Conservation (phyloP, 1,140 invertebrate genomes). For the Nasonia giraulti region DNA sequence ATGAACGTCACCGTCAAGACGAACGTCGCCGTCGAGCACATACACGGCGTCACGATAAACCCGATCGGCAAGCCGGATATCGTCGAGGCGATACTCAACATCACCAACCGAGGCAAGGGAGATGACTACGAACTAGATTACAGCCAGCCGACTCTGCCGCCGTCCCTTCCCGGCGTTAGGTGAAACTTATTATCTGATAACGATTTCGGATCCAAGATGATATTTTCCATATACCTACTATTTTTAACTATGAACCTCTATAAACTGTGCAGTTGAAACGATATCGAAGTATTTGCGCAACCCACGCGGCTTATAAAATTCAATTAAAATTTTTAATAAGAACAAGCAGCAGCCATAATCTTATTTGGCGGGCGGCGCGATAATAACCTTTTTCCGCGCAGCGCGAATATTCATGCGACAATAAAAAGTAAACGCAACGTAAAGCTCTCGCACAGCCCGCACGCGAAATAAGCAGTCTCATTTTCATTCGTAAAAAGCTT, state of each 20-base stretch:
- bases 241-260: too few species aligned
- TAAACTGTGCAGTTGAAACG: not conserved
- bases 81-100: slow-evolving; percentile 72
- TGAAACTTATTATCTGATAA: slow-evolving; percentile 58
- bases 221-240: not conserved
- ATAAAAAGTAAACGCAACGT: slow-evolving; percentile 36
- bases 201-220: too few species aligned
- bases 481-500: slow-evolving; percentile 43
- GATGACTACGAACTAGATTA: slow-evolving; percentile 79
- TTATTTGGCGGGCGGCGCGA: not conserved
- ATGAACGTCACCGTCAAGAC: slow-evolving; percentile 71
- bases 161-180: slow-evolving; percentile 83
- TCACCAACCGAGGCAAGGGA: slow-evolving; percentile 66
- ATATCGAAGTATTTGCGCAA: not conserved
- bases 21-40: slow-evolving; percentile 68
- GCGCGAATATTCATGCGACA: slow-evolving; percentile 39
- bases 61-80: slow-evolving; percentile 67
- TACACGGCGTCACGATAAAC: slow-evolving; percentile 65
- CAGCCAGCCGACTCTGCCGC: slow-evolving; percentile 80
- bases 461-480: slow-evolving; percentile 12
- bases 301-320: not conserved
- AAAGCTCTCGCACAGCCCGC: not conserved
- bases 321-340: slow-evolving; percentile 26
- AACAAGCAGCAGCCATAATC: not conserved
- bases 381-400: not conserved